A percentile compares a stretch with the other conserved stretches of the same genome.
phyloP scores from a whole-genome alignment of 2,797 vertebrate genomes.

The Muscicapa striata region DNA sequence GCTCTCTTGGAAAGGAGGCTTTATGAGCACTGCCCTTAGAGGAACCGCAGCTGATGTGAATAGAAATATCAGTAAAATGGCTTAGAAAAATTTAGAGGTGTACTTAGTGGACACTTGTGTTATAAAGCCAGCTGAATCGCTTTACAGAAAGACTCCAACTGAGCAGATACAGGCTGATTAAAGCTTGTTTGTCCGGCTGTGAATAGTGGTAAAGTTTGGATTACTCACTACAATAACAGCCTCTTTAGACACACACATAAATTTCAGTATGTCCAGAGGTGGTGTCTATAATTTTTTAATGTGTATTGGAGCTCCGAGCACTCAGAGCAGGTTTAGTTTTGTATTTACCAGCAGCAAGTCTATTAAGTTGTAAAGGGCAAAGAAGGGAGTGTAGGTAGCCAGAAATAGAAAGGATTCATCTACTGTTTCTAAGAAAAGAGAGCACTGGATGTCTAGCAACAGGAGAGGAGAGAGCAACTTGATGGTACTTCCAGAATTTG shows the following conservation, averaged over 20 bases:
- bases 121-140: slow-evolving; percentile 46
- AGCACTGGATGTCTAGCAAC: background rate
- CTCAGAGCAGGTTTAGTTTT: slow-evolving; percentile 69
- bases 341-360: slow-evolving; percentile 73
- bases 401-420: slow-evolving; percentile 63
- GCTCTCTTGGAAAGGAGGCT: slow-evolving; percentile 23
- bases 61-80: slow-evolving; percentile 59
- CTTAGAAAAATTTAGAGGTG: slow-evolving; percentile 48
- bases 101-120: slow-evolving; percentile 42
- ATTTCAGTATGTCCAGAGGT: slow-evolving; percentile 70
- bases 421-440: slow-evolving; percentile 54
- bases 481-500: slow-evolving; percentile 5
- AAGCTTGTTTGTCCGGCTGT: slow-evolving; percentile 55
- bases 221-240: slow-evolving; percentile 60
- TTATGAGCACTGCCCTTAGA: slow-evolving; percentile 52
- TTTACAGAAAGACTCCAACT: slow-evolving; percentile 34
- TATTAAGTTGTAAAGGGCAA: slow-evolving; percentile 71
- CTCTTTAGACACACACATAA: slow-evolving; percentile 68
- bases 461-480: background rate
- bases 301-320: slow-evolving; percentile 41
- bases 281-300: slow-evolving; percentile 75
- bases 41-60: slow-evolving; percentile 42
- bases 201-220: slow-evolving; percentile 66
- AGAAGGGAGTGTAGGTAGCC: slow-evolving; percentile 31
- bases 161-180: slow-evolving; percentile 51